Base-by-base conservation (phyloP, 2,888 invertebrate genomes). In the Elegia similella region DNA sequence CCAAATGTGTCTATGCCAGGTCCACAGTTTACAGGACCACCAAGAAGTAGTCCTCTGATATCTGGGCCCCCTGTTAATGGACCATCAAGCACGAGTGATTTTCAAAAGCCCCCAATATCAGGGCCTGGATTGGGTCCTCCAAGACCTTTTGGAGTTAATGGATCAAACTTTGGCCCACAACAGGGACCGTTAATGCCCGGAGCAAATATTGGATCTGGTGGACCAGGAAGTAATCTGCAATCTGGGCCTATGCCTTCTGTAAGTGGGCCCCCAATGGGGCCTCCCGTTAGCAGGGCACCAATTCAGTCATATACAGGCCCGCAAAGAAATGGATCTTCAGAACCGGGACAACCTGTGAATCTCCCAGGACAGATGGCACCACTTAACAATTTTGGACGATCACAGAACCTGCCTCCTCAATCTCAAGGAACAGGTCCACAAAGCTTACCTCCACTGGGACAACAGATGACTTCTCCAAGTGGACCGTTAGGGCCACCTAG, bases 31-130 rank as follows among this genome's bases (percentile, higher is more conserved):
- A 57, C 70, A 53, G 81, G 76, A 3, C 74, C 76, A 57, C 69
- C 68, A 57, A 78, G 80, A 65, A 81, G 76, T 65, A 88, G 82
- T 63, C 86, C 86, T 53, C 59, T 80, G 61, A 65, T 80, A 38
- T 65, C 78, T 61, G 80, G 75, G 13, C 74, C 78, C 44, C 64
- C 72, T 50, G 54, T 65, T 12, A 76, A 68, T 73, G 75, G 71
- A 32, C 65, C 70, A 13, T 62, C 67, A 32, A 43, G 65, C 52
- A 63, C 68, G 15, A 73, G 67, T 72, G 73, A 74, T 1, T 70
- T 73, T 23, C 60, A 56, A 46, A 57, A 60, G 23, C 59, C 58
- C 17, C 54, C 56, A 12, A 16, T 56, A 42, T 38, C 56, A 55
- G 64, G 66, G 15, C 65, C 61, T 56, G 59, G 62, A 16, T 52